These are phyloP conservation scores for Holothuria scabra DNA, from an alignment of 53 echinoderm and acorn worm species.

Conservation along the genomic window DNA sequence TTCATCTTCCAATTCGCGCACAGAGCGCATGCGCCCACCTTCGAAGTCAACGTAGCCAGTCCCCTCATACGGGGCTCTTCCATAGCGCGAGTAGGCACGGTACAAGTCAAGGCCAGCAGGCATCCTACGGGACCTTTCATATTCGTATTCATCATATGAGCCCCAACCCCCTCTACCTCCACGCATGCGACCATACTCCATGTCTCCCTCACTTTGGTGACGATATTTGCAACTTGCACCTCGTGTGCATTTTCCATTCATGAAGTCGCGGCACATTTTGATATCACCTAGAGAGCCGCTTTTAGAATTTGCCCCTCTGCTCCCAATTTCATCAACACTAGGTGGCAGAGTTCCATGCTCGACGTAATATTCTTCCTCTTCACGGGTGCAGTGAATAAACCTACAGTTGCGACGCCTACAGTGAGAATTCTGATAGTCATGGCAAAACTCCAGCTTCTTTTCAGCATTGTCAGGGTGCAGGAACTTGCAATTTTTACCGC, in stretches of 20 bases:
- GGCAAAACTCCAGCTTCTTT: constrained; percentile 80
- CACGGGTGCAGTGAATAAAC: constrained; percentile 90
- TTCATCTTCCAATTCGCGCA: constrained; percentile 84
- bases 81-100: constrained; percentile 32
- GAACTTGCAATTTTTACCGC: constrained; percentile 95
- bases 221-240: constrained; percentile 86
- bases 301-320: constrained; percentile 25
- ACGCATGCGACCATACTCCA: constrained; percentile 69
- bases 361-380: constrained; percentile 90
- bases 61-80: constrained; percentile 1
- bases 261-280: constrained; percentile 87
- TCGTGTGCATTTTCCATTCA: constrained; percentile 82
- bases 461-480: constrained; percentile 79
- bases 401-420: constrained; percentile 85
- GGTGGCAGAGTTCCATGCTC: constrained; percentile 89
- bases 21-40: constrained; percentile 46
- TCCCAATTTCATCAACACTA: constrained; percentile 63
- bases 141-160: neutral
- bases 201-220: constrained; percentile 89
- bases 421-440: constrained; percentile 93
- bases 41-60: constrained; percentile 36
- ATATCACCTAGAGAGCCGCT: constrained; percentile 53
- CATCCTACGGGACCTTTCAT: constrained; percentile 9
- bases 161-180: constrained; percentile 17
- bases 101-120: neutral